Evolutionary conservation across 2,113 vertebrate species (phyloP).

Genomic region (Thamnophis sirtalis): DNA sequence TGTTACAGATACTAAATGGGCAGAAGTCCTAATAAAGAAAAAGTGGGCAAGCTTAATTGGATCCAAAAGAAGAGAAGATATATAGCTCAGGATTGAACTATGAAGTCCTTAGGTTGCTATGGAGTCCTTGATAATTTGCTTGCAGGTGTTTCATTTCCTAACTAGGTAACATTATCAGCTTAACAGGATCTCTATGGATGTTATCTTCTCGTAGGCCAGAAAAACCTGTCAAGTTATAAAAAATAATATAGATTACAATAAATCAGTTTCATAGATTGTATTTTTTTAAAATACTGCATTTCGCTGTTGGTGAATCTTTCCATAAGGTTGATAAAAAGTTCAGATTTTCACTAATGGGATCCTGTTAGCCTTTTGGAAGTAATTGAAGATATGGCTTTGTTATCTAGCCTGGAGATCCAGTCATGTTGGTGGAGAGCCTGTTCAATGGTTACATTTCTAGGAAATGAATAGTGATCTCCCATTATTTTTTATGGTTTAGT

Average conservation of each 20-base stretch:
- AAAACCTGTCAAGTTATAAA: background rate
- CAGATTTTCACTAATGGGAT: background rate
- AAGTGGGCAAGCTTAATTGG: background rate
- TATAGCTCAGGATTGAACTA: background rate
- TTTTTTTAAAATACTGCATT: background rate
- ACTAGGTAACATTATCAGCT: background rate
- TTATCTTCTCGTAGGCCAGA: background rate
- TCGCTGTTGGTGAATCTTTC: background rate
- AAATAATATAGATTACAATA: background rate
- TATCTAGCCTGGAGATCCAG: background rate
- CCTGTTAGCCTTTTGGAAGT: background rate
- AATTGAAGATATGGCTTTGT: background rate
- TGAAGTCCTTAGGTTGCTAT: background rate
- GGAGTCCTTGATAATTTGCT: background rate
- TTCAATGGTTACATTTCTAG: background rate
- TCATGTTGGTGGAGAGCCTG: background rate
- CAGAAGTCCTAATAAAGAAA: background rate
- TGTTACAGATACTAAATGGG: background rate
- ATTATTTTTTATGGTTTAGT: background rate
- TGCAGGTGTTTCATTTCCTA: background rate
- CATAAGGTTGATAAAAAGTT: background rate
- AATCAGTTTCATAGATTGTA: background rate
- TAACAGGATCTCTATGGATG: background rate
- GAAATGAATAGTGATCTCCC: background rate
- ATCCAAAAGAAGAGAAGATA: background rate